These are phyloP conservation scores for Brachypterus glaber DNA, from an alignment of 2,888 invertebrate species.

Conservation along the genomic window DNA sequence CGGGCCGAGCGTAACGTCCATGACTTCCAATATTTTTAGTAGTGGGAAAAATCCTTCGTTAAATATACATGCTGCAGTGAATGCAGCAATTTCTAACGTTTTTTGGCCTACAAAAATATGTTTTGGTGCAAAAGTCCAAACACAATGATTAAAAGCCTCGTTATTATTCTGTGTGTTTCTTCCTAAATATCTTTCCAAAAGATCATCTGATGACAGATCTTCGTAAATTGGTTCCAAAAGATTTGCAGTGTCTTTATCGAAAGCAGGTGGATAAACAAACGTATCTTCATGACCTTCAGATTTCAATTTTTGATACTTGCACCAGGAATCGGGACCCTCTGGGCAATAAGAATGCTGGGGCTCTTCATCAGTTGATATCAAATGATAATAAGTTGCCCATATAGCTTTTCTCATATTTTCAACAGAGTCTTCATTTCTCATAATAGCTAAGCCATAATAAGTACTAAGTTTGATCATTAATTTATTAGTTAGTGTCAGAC, in stretches of 20 bases:
- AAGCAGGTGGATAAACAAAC: background rate
- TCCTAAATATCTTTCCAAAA: constrained; percentile 14
- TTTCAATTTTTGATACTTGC: background rate
- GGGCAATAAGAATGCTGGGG: background rate
- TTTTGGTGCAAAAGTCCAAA: constrained; percentile 19
- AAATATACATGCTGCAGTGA: constrained; percentile 4
- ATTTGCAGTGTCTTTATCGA: background rate
- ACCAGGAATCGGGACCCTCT: background rate
- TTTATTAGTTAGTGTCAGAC: background rate
- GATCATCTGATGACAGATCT: background rate
- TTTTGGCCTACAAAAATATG: constrained; percentile 12
- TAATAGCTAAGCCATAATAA: background rate
- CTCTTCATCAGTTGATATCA: background rate
- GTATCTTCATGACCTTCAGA: background rate
- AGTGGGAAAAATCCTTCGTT: background rate
- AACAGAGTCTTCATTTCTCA: background rate
- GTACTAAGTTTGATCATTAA: background rate
- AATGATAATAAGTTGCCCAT: background rate
- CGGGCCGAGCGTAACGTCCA: background rate
- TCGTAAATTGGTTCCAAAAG: background rate
- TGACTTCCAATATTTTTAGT: background rate
- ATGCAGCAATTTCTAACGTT: constrained; percentile 15
- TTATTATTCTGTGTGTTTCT: constrained; percentile 17
- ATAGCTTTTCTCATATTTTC: background rate
- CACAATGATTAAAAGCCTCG: constrained; percentile 17